phyloP scores from a whole-genome alignment of 2,113 vertebrate species.

The Melanotaenia duboulayi region DNA sequence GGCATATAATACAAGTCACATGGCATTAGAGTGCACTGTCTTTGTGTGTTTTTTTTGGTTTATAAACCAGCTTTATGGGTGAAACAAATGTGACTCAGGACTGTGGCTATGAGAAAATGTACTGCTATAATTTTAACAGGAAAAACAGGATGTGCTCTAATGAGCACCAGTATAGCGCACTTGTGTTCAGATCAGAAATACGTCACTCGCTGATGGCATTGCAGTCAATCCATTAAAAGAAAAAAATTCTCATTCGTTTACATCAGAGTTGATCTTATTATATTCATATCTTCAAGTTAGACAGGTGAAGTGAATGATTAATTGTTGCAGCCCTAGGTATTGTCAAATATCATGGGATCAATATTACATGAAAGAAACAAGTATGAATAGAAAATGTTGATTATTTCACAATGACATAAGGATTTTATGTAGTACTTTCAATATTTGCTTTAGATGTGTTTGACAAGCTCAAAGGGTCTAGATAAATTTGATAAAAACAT shows the following conservation, averaged over 20 bases:
- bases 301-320: neutral
- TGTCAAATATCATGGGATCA: neutral
- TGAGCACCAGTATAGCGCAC: neutral
- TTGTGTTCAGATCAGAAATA: neutral
- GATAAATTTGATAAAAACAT: no score
- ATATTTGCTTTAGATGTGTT: neutral
- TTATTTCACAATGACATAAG: no score
- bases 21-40: neutral
- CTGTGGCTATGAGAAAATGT: neutral
- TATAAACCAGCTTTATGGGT: neutral
- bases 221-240: neutral
- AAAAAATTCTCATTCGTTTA: neutral
- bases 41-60: neutral
- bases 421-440: no score
- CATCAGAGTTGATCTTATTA: neutral
- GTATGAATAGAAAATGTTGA: neutral
- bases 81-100: neutral
- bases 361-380: neutral
- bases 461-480: neutral
- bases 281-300: neutral
- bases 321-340: neutral
- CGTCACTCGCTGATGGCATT: no score
- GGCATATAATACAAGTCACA: constrained; percentile 6
- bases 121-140: neutral
- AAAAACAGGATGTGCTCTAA: neutral